phyloP scores from a whole-genome alignment of 2,888 invertebrate genomes.

The Omphaloscelis lunosa region DNA sequence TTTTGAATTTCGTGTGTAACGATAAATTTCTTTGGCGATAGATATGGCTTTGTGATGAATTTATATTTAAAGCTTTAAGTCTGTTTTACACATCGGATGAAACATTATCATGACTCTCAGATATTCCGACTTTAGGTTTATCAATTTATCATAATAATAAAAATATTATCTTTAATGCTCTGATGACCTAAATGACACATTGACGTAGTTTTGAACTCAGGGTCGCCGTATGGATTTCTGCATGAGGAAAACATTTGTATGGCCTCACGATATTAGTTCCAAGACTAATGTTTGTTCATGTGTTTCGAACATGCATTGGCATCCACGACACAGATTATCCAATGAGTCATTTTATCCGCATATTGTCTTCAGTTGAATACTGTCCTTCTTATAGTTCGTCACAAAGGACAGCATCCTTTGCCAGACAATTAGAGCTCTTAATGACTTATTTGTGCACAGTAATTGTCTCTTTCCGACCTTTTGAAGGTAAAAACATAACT shows the following conservation, averaged over 20 bases:
- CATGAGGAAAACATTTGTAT: constrained; percentile 32
- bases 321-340: constrained; percentile 40
- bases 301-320: constrained; percentile 36
- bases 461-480: neutral
- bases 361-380: neutral
- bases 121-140: neutral
- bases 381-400: neutral
- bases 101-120: constrained; percentile 7
- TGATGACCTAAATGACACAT: constrained; percentile 45
- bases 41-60: constrained; percentile 12
- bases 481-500: neutral
- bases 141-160: neutral
- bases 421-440: neutral
- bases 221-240: constrained; percentile 30
- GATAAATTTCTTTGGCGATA: constrained; percentile 15
- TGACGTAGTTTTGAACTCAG: constrained; percentile 28
- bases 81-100: constrained; percentile 3
- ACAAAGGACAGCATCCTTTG: constrained; percentile 7
- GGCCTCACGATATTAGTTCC: constrained; percentile 23
- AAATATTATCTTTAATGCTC: constrained; percentile 11
- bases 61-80: neutral
- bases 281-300: constrained; percentile 32
- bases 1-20: neutral
- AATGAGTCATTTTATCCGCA: constrained; percentile 36
- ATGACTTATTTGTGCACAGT: neutral